Base-by-base conservation (phyloP, 2,888 invertebrate genomes). In the Gryllus longicercus region DNA sequence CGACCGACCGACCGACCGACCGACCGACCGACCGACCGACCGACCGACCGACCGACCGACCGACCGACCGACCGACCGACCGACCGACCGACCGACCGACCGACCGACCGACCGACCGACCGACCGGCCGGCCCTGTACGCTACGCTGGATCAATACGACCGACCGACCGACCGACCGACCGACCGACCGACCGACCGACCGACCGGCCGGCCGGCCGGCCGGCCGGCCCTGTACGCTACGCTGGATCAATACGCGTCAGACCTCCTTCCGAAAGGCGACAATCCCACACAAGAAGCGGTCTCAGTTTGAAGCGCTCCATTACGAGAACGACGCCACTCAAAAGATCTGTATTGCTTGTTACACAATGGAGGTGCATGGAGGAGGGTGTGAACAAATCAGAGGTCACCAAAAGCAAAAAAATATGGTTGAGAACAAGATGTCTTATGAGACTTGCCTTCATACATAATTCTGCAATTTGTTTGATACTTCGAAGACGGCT, bases 241-340 rank as follows among this genome's bases (percentile, higher is more conserved):
- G 12, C 74, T 74, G 23, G n/a, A 74, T 23, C 11, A 21, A 74
- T 74, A 74, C n/a, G 12, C 10, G n/a, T 1, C 74, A 25, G 76
- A 25, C 23, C 16, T 18, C 18, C 18, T 50, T n/a, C 23, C 49
- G 50, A 50, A 78, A 16, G 49, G n/a, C 80, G 16, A 51, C 80
- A 79, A 74, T 74, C 49, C 38, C 5, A 74, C 79, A 75, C 25
- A 21, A 76, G 25, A 18, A 78, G 77, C 25, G 51, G 77, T 16
- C 76, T 79, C 51, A 23, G n/a, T 25, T 23, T 51, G 74, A 77
- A 78, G n/a, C 2, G 49, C 51, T 12, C 25, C 74, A 79, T n/a
- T 74, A 75, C 51, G 76, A 49, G 77, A 50, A 21, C 11, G 77
- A 2, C 25, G 18, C 77, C 25, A 38, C 25, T 38, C 25, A 38